Evolutionary conservation across 2,888 invertebrate genomes (phyloP), one percentile per base, ranked within the genome.

Genomic region (Nomada flava): DNA sequence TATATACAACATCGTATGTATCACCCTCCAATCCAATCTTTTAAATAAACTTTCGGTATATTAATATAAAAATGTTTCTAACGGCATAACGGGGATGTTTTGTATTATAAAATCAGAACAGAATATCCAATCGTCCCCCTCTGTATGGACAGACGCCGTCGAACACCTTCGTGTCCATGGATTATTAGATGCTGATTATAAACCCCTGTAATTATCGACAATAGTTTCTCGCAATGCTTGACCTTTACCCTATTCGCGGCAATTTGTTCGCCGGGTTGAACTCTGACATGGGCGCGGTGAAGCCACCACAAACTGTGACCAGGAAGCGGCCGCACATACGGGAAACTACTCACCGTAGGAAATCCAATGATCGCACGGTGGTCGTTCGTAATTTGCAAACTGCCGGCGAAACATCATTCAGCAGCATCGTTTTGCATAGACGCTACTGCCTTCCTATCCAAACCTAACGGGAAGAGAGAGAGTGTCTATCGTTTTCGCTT

Each of bases 181-280:
- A 84, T 80, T 77, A 82, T 84, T 77, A 83, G 76, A 80, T 86
- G 87, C 84, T 86, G 86, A 84, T 82, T 84, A 86, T 86, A 87
- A 89, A 88, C 87, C 85, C 81, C 83, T 26, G 87, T 84, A 90
- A 90, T 91, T 91, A 89, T 82, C 79, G 86, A 86, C 86, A 87
- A 89, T 90, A 89, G 89, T 91, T 87, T 88, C 84, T 72, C 80
- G 84, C 76, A 81, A 86, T 87, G 87, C 84, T 83, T 84, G 84
- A 83, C 82, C 86, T 82, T 82, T 83, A 75, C 86, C 36, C 36
- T 36, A 5, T 36, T 86, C 79, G 79, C 75, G 86, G 88, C 88
- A 89, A 90, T 90, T 90, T 90, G 89, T 90, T 90, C 86, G 81
- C 84, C 84, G 81, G 86, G 86, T 88, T 89, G 91, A 91, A 90